Conservation (phyloP, 1,140 invertebrate species). For the Cydia pomonella region DNA sequence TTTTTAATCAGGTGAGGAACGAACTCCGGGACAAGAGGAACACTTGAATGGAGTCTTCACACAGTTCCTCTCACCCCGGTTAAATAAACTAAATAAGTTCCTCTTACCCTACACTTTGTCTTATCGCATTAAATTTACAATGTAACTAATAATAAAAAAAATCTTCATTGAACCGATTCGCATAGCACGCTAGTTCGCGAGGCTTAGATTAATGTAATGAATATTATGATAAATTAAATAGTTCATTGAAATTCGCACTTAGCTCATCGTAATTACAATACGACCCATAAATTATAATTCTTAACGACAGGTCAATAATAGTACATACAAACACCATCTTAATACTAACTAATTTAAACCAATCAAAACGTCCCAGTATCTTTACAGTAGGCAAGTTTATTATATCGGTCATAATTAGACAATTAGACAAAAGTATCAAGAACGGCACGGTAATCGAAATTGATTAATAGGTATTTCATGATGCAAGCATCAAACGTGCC, state of each 20-base stretch:
- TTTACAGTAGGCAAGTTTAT: not conserved
- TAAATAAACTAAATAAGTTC: too few relatives aligned
- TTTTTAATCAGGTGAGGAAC: too few relatives aligned
- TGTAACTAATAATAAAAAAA: not conserved
- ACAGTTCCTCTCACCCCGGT: too few relatives aligned
- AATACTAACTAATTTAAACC: not conserved
- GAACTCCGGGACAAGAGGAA: too few relatives aligned
- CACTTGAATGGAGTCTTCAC: too few relatives aligned
- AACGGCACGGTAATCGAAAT: too few relatives aligned
- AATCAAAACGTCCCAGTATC: not conserved
- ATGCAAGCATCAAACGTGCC: too few relatives aligned
- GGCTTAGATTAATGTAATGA: not conserved
- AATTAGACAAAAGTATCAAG: not conserved
- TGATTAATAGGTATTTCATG: too few relatives aligned
- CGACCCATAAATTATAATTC: not conserved
- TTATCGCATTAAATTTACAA: not conserved
- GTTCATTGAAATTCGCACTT: not conserved
- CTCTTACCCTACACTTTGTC: not conserved
- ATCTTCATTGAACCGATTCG: not conserved
- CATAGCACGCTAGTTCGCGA: conserved; percentile 7
- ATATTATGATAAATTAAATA: not conserved
- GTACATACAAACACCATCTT: not conserved
- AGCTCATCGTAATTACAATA: not conserved
- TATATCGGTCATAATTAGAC: not conserved
- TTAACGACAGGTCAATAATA: not conserved